Evolutionary conservation across 2,888 invertebrate species (phyloP).

Genomic region (Drosophila neotestacea): DNA sequence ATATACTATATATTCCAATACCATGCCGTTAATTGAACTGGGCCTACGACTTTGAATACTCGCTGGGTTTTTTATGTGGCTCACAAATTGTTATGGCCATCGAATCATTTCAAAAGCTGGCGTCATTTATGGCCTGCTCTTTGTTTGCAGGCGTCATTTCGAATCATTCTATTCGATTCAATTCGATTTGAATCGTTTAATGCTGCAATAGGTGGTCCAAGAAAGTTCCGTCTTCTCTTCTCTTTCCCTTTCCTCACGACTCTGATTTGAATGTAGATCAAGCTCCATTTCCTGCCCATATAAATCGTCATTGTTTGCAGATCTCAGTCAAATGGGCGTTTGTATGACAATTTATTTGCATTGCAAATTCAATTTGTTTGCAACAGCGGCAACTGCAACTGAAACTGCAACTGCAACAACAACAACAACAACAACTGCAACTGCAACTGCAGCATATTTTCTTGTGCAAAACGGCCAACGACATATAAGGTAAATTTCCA

Average conservation of each 20-base stretch:
- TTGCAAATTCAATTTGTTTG: constrained; percentile 72
- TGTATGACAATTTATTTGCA: constrained; percentile 77
- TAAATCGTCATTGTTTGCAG: constrained; percentile 54
- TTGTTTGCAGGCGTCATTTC: constrained; percentile 39
- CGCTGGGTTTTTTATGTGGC: constrained; percentile 27
- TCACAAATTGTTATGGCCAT: constrained; percentile 53
- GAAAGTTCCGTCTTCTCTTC: background rate
- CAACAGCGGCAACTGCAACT: constrained; percentile 14
- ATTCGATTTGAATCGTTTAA: constrained; percentile 34
- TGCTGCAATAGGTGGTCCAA: constrained; percentile 33
- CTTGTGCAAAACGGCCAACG: constrained; percentile 18
- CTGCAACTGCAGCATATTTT: constrained; percentile 22
- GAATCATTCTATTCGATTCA: constrained; percentile 38
- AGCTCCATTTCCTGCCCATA: constrained; percentile 58
- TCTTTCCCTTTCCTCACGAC: background rate
- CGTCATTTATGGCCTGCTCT: constrained; percentile 61
- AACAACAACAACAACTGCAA: constrained; percentile 13
- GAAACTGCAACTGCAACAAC: background rate
- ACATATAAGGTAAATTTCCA: constrained; percentile 68
- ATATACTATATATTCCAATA: constrained; percentile 25
- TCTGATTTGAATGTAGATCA: constrained; percentile 41
- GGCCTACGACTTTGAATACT: constrained; percentile 7
- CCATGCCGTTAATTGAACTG: constrained; percentile 40
- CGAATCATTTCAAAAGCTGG: constrained; percentile 23
- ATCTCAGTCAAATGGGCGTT: constrained; percentile 66